These are phyloP conservation scores for Oreortyx pictus DNA, from an alignment of 2,797 vertebrate species.

Conservation along the genomic window DNA sequence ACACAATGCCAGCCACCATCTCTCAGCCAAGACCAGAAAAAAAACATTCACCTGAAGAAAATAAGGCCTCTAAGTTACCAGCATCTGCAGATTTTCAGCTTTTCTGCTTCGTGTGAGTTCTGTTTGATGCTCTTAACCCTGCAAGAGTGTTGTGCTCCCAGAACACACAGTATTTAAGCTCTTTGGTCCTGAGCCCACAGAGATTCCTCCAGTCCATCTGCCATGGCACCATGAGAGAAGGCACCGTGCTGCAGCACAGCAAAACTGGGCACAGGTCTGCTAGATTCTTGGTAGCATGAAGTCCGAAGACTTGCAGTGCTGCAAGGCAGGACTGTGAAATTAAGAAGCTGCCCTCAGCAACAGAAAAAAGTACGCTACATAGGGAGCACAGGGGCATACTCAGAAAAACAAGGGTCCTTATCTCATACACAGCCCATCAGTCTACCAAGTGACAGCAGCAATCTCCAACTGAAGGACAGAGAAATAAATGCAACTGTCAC, in stretches of 20 bases:
- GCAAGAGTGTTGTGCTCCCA: neutral
- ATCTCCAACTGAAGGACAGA: conserved; percentile 30
- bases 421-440: neutral
- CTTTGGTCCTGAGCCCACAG: neutral
- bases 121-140: neutral
- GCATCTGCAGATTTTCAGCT: neutral
- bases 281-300: neutral
- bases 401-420: neutral
- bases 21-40: neutral
- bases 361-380: neutral
- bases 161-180: neutral
- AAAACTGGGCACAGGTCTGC: neutral
- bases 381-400: neutral
- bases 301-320: neutral
- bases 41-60: neutral
- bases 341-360: neutral
- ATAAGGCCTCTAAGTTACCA: neutral
- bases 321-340: neutral
- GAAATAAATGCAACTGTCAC: conserved; percentile 24
- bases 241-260: accelerated
- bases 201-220: neutral
- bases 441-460: neutral
- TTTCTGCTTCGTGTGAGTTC: neutral
- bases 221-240: neutral
- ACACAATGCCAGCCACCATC: neutral